Base-by-base conservation (phyloP, 2,888 invertebrate genomes). In the Galerucella calmariensis region DNA sequence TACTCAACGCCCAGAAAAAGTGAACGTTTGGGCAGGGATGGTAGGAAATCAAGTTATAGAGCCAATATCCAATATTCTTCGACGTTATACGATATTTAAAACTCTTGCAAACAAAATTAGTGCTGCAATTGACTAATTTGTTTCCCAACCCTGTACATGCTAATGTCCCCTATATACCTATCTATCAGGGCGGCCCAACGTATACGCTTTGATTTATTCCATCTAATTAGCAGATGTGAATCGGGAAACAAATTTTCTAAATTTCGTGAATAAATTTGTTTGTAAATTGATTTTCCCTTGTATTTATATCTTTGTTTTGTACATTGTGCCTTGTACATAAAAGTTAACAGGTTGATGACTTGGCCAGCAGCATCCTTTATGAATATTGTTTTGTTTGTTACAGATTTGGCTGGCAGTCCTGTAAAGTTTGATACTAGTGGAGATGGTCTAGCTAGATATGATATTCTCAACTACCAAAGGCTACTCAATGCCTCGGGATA, bases 371-470 rank as follows among this genome's bases (percentile, higher is more conserved):
- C 14, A 1, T 53, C 53, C 35, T 62, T 14, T 16, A 35, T 16
- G 35, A 46, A 66, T 6, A 63, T 35, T 58, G 12, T 67, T 24
- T 75, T 77, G 66, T 80, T 76, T 76, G 63, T 87, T 88, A 20
- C 88, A 93, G 93, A 93, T 88, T 86, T 90, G 63, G 92, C 91
- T 69, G 92, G 92, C 67, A 92, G 91, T 80, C 89, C 90, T 78
- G 92, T 93, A 11, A 89, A 91, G 82, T 93, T 94, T 84, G 93
- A 94, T 86, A 88, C 89, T 63, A 90, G 92, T 82, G 94, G 94
- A 0, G 94, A 94, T 84, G 93, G 94, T 9, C 86, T 92, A 71
- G 92, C 92, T 6, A 90, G 93, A 65, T 94, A 94, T 86, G 93
- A 92, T 80, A 92, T 94, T 79, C 91, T 92, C 81, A 94, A 94